Evolutionary conservation across 2,113 vertebrate genomes (phyloP), one percentile per base, ranked within the genome.

Genomic region (Apteryx owenii): DNA sequence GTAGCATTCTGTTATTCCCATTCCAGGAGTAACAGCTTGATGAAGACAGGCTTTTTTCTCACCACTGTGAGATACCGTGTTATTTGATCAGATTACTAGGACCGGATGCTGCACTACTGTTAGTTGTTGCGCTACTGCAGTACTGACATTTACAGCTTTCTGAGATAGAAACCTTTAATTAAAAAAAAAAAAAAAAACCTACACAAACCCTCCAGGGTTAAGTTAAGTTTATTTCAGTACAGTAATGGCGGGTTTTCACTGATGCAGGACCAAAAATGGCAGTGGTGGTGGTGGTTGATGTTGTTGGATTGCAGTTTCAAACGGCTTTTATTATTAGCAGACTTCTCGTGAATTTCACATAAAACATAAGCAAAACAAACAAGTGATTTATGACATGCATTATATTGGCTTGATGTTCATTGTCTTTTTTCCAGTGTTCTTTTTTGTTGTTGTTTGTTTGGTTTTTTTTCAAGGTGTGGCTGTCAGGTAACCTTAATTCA

Each of bases 51-150:
- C 48, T 26, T 9, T 88, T 79, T 87, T 20, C 42, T 81, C 25
- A 71, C 10, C 3, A 1, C 23, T 14, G 2, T 51, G 12, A 44
- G 71, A 19, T 20, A 1, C 23, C 12, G 2, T 48, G 9, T 50
- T 72, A 16, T 17, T 93, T 79, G 29, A 42, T 60, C 13, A 36
- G 51, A 5, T 68, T 69, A 20, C 51, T 86, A 38, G 23, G 12
- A 38, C 3, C 81, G 46, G 5, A 28, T 58, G 4, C 26, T 42
- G 50, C 28, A 38, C n/a, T 28, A 3, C 51, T 46, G 6, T 51
- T 83, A 36, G 1, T 8, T 21, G 15, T 19, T n/a, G 23, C 18
- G 36, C 71, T 75, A 15, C 61, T 81, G 81, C 46, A 84, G 36
- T n/a, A 50, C 46, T 53, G 31, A 15, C 2, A 0, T 12, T 26